Evolutionary conservation across 2,113 vertebrate genomes (phyloP).

Genomic region (Cebus imitator): DNA sequence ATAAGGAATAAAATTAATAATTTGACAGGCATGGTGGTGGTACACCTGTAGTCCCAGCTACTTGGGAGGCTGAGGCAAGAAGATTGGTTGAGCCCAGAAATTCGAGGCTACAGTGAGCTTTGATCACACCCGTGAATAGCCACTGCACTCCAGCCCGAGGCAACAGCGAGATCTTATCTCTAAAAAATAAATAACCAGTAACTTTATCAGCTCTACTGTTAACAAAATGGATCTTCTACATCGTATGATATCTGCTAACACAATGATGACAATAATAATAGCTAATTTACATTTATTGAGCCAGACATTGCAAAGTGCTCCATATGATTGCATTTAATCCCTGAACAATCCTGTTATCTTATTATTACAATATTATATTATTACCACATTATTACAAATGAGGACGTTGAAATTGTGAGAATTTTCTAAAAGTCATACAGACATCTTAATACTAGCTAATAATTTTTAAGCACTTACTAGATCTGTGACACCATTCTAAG

Average conservation of each 20-base stretch:
- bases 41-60: neutral
- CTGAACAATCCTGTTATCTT: neutral
- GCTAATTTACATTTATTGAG: neutral
- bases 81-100: neutral
- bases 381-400: neutral
- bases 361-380: neutral
- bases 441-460: neutral
- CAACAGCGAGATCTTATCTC: neutral
- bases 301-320: neutral
- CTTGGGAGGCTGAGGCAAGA: neutral
- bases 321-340: neutral
- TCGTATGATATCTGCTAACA: neutral
- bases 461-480: neutral
- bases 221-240: neutral
- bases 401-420: neutral
- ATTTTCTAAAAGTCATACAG: neutral
- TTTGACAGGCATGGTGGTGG: neutral
- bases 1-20: neutral
- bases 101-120: neutral
- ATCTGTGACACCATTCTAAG: neutral
- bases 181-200: neutral
- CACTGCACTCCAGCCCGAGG: neutral
- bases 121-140: neutral
- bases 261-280: neutral
- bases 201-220: neutral